Evolutionary conservation across 2,888 invertebrate genomes (phyloP).

Genomic region (Sphaerophoria rueppellii): DNA sequence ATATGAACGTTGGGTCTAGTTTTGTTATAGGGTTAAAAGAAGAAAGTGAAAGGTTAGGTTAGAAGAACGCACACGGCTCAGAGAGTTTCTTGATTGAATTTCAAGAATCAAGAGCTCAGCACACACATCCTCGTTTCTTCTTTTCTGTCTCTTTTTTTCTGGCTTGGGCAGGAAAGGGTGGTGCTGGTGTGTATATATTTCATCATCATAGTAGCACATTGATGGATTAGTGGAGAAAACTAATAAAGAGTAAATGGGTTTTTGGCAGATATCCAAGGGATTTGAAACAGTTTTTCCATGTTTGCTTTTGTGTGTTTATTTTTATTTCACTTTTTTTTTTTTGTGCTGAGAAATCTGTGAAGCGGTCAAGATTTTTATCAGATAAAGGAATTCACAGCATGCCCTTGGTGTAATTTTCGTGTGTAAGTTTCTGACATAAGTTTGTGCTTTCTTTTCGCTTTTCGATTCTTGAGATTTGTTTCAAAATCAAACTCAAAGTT

Average conservation of each 20-base stretch:
- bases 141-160: background rate
- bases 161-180: background rate
- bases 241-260: background rate
- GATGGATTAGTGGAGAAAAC: slow-evolving; percentile 26
- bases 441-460: no score
- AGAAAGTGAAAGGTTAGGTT: background rate
- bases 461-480: background rate
- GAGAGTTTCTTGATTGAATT: slow-evolving; percentile 37
- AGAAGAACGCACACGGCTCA: background rate
- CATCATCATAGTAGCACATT: background rate
- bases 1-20: slow-evolving; percentile 7
- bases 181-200: background rate
- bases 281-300: background rate
- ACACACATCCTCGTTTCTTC: background rate
- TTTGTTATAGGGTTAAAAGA: background rate
- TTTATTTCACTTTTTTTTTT: background rate
- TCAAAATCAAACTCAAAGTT: no score
- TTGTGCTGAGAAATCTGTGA: background rate
- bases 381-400: background rate
- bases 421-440: background rate
- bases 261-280: slow-evolving; percentile 4
- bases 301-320: background rate
- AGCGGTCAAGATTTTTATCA: slow-evolving; percentile 17
- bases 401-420: background rate
- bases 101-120: slow-evolving; percentile 5